Conservation (phyloP, 2,113 vertebrate genomes). For the Zosterops lateralis region DNA sequence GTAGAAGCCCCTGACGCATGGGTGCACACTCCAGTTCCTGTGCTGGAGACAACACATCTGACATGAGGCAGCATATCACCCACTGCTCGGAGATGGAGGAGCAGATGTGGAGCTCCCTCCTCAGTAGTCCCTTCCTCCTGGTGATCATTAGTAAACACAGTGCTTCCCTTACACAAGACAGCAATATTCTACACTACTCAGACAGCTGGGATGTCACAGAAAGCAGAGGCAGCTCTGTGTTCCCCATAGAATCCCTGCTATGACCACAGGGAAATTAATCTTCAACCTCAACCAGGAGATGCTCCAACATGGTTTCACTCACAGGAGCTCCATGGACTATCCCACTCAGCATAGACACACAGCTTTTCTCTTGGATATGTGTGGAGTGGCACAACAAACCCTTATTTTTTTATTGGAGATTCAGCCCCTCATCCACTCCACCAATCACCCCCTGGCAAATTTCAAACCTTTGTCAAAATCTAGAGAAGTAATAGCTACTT, state of each 20-base stretch:
- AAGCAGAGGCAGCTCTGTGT: neutral
- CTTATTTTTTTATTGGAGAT: neutral
- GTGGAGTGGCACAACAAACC: neutral
- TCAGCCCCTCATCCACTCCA: neutral
- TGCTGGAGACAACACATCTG: neutral
- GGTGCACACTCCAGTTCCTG: fast-evolving
- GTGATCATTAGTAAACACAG: neutral
- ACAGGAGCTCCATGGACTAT: neutral
- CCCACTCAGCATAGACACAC: neutral
- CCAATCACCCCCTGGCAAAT: neutral
- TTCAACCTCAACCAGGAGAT: neutral
- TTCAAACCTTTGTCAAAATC: neutral
- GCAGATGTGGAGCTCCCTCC: neutral
- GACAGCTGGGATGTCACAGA: neutral
- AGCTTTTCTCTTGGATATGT: neutral
- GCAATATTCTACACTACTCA: neutral
- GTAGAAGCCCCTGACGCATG: fast-evolving
- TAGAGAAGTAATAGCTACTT: neutral
- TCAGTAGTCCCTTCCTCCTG: neutral
- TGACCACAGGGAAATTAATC: neutral
- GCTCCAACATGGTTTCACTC: fast-evolving
- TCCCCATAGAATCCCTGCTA: neutral
- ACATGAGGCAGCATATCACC: neutral
- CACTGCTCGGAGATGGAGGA: neutral
- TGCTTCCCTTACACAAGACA: neutral